Percentiles rank a stretch among this genome's conserved stretches.
Evolutionary conservation across 2,797 vertebrate genomes (phyloP).

Genomic region (Spondyliosoma cantharus): DNA sequence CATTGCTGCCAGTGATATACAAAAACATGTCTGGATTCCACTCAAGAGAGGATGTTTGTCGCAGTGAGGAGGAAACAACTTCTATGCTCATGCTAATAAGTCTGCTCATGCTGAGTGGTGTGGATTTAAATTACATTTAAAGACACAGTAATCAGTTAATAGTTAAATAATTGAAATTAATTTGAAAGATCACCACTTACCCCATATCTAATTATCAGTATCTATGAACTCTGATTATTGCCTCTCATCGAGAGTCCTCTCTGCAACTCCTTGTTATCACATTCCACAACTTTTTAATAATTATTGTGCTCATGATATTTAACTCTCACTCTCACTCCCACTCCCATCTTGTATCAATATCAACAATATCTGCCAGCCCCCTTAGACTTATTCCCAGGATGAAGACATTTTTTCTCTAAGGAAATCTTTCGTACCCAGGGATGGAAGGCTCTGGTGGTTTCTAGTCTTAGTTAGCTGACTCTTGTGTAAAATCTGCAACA

Average conservation of each 20-base stretch:
- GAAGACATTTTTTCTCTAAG: neutral
- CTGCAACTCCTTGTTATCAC: neutral
- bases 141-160: neutral
- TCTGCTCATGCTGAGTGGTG: neutral
- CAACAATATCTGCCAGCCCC: neutral
- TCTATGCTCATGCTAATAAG: neutral
- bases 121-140: neutral
- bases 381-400: neutral
- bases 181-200: too few species aligned
- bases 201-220: too few species aligned
- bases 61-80: conserved; percentile 34
- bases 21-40: conserved; percentile 76
- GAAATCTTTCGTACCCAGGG: neutral
- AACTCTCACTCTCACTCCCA: neutral
- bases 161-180: neutral
- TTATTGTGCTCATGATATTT: neutral
- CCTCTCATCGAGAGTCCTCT: neutral
- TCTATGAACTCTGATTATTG: neutral
- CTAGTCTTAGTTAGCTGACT: conserved; percentile 6
- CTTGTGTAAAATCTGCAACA: conserved; percentile 28
- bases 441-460: neutral
- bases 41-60: conserved; percentile 41
- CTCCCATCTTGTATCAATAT: neutral
- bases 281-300: neutral
- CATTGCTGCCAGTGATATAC: conserved; percentile 52